Evolutionary conservation across 2,888 invertebrate genomes (phyloP), one percentile per base, ranked within the genome.

Genomic region (Actias luna): DNA sequence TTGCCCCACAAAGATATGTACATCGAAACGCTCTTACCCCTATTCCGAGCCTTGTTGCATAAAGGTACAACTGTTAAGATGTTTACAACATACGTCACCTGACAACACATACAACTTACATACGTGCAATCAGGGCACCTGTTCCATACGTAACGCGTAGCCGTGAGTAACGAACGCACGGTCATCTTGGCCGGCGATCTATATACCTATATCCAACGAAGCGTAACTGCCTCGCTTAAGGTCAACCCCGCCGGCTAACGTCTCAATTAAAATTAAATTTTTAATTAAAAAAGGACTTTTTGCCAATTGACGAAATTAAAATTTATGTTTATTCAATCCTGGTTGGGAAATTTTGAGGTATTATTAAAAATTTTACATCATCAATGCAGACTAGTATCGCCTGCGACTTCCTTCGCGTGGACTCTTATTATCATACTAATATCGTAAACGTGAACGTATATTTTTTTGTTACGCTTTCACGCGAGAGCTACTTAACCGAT

Each of bases 41-140:
- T 22, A 50, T 63, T 63, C 25, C 29, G 52, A 59, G 31, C 52
- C 60, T 50, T 66, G 58, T 55, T 42, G 42, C 58, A 58, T 58
- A 58, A 55, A 46, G 22, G 22, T 1, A 22, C 22, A 46, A 18
- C 52, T 61, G 16, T 50, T 16, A 55, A 29, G 29, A 16, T 29
- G 55, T 29, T 29, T 55, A 12, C 55, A 29, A 55, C 55, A 55
- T 46, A 46, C 46, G 46, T 46, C 46, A 46, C 22, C 46, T 22
- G 46, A 46, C 55, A 29, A 29, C 55, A 14, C 22, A 46, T 22
- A 4, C 29, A 7, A 29, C 29, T 29, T 46, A 46, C 22, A 46
- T 55, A 55, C 55, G 8, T 8, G 29, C 55, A 55, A 55, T n/a
- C 14, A 55, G 29, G 55, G 16, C 14, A 55, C 55, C 29, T 29